phyloP scores from a whole-genome alignment of 1,140 invertebrate genomes.

The Magallana ariakensis region DNA sequence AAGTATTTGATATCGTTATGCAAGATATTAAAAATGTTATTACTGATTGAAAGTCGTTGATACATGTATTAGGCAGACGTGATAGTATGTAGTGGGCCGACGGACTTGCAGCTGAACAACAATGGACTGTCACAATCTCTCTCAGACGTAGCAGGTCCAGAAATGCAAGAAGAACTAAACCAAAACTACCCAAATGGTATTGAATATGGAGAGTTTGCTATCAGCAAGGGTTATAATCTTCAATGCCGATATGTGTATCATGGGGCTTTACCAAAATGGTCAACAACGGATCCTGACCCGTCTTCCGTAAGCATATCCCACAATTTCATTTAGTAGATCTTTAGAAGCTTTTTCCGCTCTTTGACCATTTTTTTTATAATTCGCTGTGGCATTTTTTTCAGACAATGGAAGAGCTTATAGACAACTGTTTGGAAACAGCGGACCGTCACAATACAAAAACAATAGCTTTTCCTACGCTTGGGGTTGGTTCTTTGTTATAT shows the following conservation, averaged over 20 bases:
- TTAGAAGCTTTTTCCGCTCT: background rate
- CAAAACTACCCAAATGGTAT: slow-evolving; percentile 43
- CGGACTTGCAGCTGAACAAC: slow-evolving; percentile 36
- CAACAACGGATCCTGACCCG: background rate
- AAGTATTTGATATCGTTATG: too few species aligned
- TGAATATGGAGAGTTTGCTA: slow-evolving; percentile 46
- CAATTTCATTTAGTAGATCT: too few species aligned
- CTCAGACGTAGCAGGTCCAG: slow-evolving; percentile 18
- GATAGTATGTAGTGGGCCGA: slow-evolving; percentile 43
- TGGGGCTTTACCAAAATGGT: slow-evolving; percentile 43
- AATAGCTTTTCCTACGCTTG: slow-evolving; percentile 19
- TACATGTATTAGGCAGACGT: slow-evolving; percentile 50
- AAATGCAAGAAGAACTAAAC: slow-evolving; percentile 43
- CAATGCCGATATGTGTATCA: slow-evolving; percentile 56
- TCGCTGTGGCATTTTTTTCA: background rate
- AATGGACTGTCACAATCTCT: slow-evolving; percentile 25
- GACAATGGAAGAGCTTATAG: background rate
- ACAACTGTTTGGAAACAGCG: background rate
- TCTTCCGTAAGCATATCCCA: background rate
- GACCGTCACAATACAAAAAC: background rate
- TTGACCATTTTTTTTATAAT: background rate
- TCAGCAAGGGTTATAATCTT: slow-evolving; percentile 51
- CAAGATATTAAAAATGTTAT: too few species aligned
- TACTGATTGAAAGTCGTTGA: too few species aligned
- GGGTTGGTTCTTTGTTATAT: slow-evolving; percentile 1